Evolutionary conservation across 2,797 vertebrate species (phyloP), one percentile per base, ranked within the genome.

Genomic region (Chaunax sp.): DNA sequence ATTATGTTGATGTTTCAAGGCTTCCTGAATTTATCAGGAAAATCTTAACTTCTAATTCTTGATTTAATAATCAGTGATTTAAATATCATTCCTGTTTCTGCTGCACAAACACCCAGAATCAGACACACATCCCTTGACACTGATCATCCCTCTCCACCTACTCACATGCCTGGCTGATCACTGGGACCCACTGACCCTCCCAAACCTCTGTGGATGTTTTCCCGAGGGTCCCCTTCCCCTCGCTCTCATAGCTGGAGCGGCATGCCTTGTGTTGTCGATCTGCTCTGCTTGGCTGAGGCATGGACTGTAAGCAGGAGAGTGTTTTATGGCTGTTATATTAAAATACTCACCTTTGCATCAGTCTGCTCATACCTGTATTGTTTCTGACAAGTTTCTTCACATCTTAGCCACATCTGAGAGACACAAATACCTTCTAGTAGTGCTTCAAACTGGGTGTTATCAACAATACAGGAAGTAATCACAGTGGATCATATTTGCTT

Each of bases 91-190:
- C 18, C 6, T 35, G 16, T 37, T 26, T 41, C 20, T 35, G 57
- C 51, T 37, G 2, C 38, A 19, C 26, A 67, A 19, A 65, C 63
- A 53, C 23, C 15, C 50, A 55, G 28, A 38, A 44, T 19, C 26
- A 67, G 22, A 70, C 62, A 53, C 23, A 18, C 50, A 55, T 57
- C 80, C 58, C 76, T 5, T 60, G 77, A 40, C 64, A 56, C 50
- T 16, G 56, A 68, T 43, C 18, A 60, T 77, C 78, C 75, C 74
- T 44, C 51, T 67, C 40, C 59, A 56, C 55, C 68, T 16, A 57
- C 61, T 75, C 68, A 53, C 66, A 66, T 45, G 69, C 72, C 75
- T 83, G 79, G 35, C 59, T 83, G 81, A 75, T 75, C 46, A 59
- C 53, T 14, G 18, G 58, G 74, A 65, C 65, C 69, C 82, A 35